Percentiles rank a stretch among this genome's conserved stretches.
phyloP scores from a whole-genome alignment of 2,888 invertebrate species.

The Troides helena region DNA sequence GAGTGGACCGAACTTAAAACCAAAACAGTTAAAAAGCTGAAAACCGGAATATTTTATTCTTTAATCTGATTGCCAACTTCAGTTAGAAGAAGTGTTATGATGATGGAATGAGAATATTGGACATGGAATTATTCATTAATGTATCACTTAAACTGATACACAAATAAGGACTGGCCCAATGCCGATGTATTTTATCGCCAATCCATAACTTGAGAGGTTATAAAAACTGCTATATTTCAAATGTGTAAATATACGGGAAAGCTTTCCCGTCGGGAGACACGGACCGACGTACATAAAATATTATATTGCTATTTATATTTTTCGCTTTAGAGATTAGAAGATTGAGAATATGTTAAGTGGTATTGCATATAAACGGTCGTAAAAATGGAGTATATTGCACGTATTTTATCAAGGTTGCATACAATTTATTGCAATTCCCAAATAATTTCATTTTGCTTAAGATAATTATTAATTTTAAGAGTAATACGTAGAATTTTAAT shows the following conservation, averaged over 20 bases:
- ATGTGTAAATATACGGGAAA: slow-evolving; percentile 69
- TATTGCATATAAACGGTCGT: slow-evolving; percentile 30
- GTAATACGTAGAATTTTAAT: too few relatives aligned
- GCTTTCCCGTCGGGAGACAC: slow-evolving; percentile 42
- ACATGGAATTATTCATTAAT: background rate
- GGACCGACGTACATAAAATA: slow-evolving; percentile 52
- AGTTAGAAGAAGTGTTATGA: too few relatives aligned
- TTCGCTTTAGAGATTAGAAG: slow-evolving; percentile 47
- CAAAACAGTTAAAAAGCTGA: too few relatives aligned
- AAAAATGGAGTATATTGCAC: slow-evolving; percentile 6
- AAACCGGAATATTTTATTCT: too few relatives aligned
- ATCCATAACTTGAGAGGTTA: slow-evolving; percentile 68
- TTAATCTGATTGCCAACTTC: too few relatives aligned
- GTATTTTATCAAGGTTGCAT: slow-evolving; percentile 1
- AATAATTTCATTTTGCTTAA: background rate
- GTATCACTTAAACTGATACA: slow-evolving; percentile 4
- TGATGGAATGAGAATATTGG: too few relatives aligned
- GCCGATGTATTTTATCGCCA: slow-evolving; percentile 62
- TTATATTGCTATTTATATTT: slow-evolving; percentile 60
- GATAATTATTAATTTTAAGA: too few relatives aligned
- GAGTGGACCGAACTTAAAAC: too few relatives aligned
- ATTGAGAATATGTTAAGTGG: slow-evolving; percentile 40
- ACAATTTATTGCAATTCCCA: slow-evolving; percentile 1
- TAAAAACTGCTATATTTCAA: slow-evolving; percentile 68
- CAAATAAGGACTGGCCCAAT: slow-evolving; percentile 24